Conservation (phyloP, 2,888 invertebrate species). For the Helicoverpa assulta region DNA sequence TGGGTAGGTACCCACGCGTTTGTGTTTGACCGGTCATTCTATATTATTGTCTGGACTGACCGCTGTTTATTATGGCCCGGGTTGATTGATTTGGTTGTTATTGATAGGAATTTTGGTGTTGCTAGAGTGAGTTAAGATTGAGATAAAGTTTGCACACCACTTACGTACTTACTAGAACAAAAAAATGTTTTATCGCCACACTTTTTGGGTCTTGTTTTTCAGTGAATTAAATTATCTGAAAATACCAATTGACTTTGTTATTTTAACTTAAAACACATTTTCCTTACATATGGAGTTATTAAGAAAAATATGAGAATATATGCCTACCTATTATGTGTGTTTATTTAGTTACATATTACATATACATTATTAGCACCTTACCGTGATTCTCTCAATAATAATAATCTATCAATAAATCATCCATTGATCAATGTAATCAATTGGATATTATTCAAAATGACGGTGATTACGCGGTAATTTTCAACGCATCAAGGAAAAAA, state of each 20-base stretch:
- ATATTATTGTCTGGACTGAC: constrained; percentile 30
- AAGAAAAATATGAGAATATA: too few species aligned
- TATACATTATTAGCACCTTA: background rate
- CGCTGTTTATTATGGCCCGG: constrained; percentile 32
- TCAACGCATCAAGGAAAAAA: constrained; percentile 27
- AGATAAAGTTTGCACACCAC: too few species aligned
- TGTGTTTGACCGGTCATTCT: constrained; percentile 35
- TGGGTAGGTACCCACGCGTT: constrained; percentile 23
- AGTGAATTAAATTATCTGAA: too few species aligned
- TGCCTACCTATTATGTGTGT: too few species aligned
- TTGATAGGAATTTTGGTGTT: background rate
- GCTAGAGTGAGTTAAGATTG: too few species aligned
- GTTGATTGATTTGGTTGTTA: constrained; percentile 14
- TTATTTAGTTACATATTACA: too few species aligned
- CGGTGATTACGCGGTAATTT: constrained; percentile 22
- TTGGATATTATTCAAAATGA: constrained; percentile 25
- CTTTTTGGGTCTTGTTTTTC: too few species aligned
- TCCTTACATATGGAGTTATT: too few species aligned
- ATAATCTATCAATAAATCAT: constrained; percentile 12
- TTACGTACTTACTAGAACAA: too few species aligned
- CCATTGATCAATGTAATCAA: constrained; percentile 32
- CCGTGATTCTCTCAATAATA: constrained; percentile 2
- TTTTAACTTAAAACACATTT: too few species aligned
- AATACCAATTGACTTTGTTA: too few species aligned
- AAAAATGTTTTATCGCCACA: too few species aligned